Evolutionary conservation across 2,113 vertebrate species (phyloP), one percentile per base, ranked within the genome.

Genomic region (Fregetta grallaria): DNA sequence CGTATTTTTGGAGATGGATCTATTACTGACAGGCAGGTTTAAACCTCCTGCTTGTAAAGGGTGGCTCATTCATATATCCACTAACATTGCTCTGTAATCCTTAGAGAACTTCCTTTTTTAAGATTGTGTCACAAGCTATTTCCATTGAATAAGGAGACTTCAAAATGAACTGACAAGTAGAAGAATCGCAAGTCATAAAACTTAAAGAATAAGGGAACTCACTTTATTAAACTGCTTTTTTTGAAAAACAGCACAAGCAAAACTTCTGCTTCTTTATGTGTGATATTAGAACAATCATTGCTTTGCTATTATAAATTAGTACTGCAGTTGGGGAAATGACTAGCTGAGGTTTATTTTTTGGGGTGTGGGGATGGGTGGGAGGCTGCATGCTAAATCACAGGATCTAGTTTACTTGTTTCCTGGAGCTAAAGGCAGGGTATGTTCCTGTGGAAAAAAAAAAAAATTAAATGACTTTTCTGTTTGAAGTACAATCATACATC

Each of bases 91-190:
- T 68, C 49, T 92, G 25, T 81, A 89, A 82, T 91, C 76, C 77
- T 89, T 79, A 65, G 47, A 87, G 61, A 81, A 30, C 55, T 70
- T 49, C 67, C n/a, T 86, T 74, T 78, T 61, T 93, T 56, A 75
- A 75, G 56, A 36, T 58, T 61, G 53, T 85, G 68, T 95, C 88
- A 87, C 66, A 84, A 81, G 20, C 52, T 94, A 53, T 91, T 95
- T 91, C 86, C 23, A 6, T 53, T 72, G 73, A 91, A 68, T 61
- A 81, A 74, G 21, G 36, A 89, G 44, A 44, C 44, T 94, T 81
- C 18, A 61, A 89, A 90, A 89, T 61, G 61, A 94, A 70, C 56
- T 85, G 88, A 93, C 80, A 89, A 89, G 76, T 61, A 91, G 72
- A 94, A 95, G 86, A 95, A 78, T 81, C 76, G 45, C 13, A 71